phyloP scores from a whole-genome alignment of 2,888 invertebrate species.

The Drosophila tripunctata region DNA sequence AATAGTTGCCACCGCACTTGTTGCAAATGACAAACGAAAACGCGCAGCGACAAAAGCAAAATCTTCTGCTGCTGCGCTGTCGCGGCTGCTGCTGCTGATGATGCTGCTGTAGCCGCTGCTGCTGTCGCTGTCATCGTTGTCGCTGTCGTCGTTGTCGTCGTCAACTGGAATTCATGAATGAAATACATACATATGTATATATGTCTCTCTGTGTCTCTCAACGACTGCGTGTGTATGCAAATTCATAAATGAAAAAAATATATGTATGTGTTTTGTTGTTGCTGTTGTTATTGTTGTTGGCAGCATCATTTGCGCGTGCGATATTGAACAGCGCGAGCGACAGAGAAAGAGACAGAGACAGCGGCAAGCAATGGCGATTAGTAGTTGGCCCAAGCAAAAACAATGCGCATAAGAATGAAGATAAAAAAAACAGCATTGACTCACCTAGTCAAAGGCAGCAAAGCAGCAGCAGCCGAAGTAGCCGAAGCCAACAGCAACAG shows the following conservation, averaged over 20 bases:
- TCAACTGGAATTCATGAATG: conserved; percentile 77
- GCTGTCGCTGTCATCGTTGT: conserved; percentile 5
- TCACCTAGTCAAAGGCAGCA: conserved; percentile 54
- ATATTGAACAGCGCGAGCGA: conserved; percentile 36
- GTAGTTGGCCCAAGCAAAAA: conserved; percentile 22
- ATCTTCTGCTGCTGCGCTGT: conserved; percentile 28
- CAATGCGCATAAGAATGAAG: conserved; percentile 14
- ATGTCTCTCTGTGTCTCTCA: conserved; percentile 27
- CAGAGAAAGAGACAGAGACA: conserved; percentile 18
- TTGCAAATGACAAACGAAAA: conserved; percentile 76
- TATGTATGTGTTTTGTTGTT: conserved; percentile 52
- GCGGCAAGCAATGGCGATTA: conserved; percentile 41
- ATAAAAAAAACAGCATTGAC: conserved; percentile 61
- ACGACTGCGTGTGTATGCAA: conserved; percentile 73
- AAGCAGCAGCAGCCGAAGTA: too few species aligned
- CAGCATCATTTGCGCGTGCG: conserved; percentile 76
- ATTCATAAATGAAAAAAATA: conserved; percentile 75
- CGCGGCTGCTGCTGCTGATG: conserved; percentile 1
- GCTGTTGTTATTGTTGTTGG: conserved; percentile 22
- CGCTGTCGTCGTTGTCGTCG: conserved; percentile 34
- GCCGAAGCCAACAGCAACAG: too few species aligned
- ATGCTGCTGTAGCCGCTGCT: not conserved
- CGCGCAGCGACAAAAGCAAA: conserved; percentile 38
- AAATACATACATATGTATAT: conserved; percentile 74
- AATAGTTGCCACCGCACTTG: conserved; percentile 57